Percentiles rank a stretch among this genome's conserved stretches.
phyloP scores from a whole-genome alignment of 2,888 invertebrate genomes.

The Nipponacmea schrenckii region DNA sequence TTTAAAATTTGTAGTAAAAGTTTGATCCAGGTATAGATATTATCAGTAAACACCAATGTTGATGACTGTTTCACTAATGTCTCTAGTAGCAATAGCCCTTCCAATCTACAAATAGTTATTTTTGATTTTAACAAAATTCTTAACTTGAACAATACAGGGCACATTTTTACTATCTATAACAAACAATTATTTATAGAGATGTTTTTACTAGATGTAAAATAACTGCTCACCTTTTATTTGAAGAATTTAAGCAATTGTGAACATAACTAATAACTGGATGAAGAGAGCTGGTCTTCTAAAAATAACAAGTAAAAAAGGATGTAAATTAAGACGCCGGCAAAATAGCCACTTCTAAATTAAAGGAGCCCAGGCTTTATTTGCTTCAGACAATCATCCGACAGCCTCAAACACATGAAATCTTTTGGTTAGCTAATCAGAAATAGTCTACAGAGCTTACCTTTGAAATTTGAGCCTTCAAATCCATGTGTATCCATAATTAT shows the following conservation, averaged over 20 bases:
- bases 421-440: no score
- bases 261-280: slow-evolving; percentile 39
- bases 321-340: no score
- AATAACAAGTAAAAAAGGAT: slow-evolving; percentile 13
- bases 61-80: slow-evolving; percentile 38
- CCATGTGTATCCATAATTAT: no score
- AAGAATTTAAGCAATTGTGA: slow-evolving; percentile 37
- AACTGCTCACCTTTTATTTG: slow-evolving; percentile 36
- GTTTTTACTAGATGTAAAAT: neutral
- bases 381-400: no score
- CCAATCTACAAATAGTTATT: slow-evolving; percentile 26
- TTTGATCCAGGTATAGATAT: slow-evolving; percentile 43
- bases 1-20: slow-evolving; percentile 41
- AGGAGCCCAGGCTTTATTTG: no score
- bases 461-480: no score
- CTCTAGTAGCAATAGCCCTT: slow-evolving; percentile 40
- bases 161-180: neutral
- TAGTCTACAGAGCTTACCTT: no score
- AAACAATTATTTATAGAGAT: neutral
- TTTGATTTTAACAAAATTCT: neutral
- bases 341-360: no score
- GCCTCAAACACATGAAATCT: no score
- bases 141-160: neutral
- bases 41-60: slow-evolving; percentile 40
- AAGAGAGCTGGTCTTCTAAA: slow-evolving; percentile 29